These are phyloP conservation scores for Pocota personata DNA, from an alignment of 2,888 invertebrate genomes.

Conservation along the genomic window DNA sequence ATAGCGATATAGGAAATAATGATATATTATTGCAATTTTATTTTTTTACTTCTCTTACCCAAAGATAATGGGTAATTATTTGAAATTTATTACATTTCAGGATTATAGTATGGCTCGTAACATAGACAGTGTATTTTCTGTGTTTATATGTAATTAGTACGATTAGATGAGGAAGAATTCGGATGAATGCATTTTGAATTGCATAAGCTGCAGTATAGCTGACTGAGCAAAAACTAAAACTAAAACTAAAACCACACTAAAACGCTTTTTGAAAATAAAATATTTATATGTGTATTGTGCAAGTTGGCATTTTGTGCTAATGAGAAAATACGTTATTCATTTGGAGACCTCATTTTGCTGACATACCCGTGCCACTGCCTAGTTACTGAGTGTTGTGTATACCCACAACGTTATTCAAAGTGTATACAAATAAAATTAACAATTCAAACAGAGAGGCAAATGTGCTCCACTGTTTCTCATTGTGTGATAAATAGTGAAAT, in stretches of 20 bases:
- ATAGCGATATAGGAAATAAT: conserved; percentile 80
- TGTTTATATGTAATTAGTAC: conserved; percentile 46
- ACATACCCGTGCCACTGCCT: conserved; percentile 1
- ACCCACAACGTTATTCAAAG: conserved; percentile 19
- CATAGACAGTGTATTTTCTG: neutral
- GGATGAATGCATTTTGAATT: conserved; percentile 61
- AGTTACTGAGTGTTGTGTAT: neutral
- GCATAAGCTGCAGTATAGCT: conserved; percentile 45
- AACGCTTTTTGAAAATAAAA: conserved; percentile 43
- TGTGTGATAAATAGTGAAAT: conserved; percentile 35
- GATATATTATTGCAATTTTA: conserved; percentile 80
- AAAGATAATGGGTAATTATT: conserved; percentile 81
- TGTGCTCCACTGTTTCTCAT: conserved; percentile 4
- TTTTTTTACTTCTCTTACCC: conserved; percentile 24
- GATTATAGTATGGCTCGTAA: conserved; percentile 71
- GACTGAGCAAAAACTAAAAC: conserved; percentile 49
- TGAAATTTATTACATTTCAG: conserved; percentile 81
- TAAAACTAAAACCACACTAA: conserved; percentile 51
- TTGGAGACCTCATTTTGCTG: conserved; percentile 59
- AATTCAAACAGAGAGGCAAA: conserved; percentile 41
- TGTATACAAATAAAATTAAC: conserved; percentile 57
- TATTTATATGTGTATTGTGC: conserved; percentile 59
- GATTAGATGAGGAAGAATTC: conserved; percentile 68
- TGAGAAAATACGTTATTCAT: conserved; percentile 71
- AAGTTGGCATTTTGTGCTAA: conserved; percentile 68